Evolutionary conservation across 1,140 invertebrate genomes (phyloP), one percentile per base, ranked within the genome.

Genomic region (Eriocheir sinensis): DNA sequence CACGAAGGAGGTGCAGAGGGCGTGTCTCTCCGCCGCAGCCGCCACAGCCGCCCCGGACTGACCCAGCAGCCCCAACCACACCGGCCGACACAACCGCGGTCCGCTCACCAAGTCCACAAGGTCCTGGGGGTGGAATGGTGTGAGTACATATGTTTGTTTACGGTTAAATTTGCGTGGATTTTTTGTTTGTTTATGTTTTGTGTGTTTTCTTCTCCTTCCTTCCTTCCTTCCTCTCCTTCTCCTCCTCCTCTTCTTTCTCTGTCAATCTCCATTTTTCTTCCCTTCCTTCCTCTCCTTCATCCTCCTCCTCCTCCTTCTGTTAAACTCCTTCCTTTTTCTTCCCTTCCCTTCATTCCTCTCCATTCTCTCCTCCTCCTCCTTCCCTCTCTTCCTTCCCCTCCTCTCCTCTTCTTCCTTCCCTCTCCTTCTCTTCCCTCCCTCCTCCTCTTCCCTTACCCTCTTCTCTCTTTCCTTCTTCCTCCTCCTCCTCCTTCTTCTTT

Each of bases 81-180:
- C 96, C 34, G 98, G 98, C 91, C 97, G 97, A 60, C 96, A 96
- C 17, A 98, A 96, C 0, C 98, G 97, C 9, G 98, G 98, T 21
- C 97, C 97, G 93, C 97, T 98, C 95, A 98, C 97, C 80, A 98
- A 96, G 96, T 98, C 98, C 89, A 97, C 97, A 41, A 98, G 30
- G 30, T 96, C 95, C 95, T 96, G 96, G 97, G 17, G 30, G 2
- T 27, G 34, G 30, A 48, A 32, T 1, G 32, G 6, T 2, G 2
- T 41, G 27, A 0, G n/a, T n/a, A n/a, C n/a, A n/a, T n/a, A n/a
- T n/a, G n/a, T n/a, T n/a, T n/a, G n/a, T n/a, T n/a, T n/a, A n/a
- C n/a, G n/a, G n/a, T n/a, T n/a, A n/a, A n/a, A n/a, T n/a, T n/a
- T n/a, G n/a, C n/a, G n/a, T n/a, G n/a, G n/a, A n/a, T n/a, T n/a